Conservation (phyloP, 2,888 invertebrate genomes). For the Agonum fuliginosum region DNA sequence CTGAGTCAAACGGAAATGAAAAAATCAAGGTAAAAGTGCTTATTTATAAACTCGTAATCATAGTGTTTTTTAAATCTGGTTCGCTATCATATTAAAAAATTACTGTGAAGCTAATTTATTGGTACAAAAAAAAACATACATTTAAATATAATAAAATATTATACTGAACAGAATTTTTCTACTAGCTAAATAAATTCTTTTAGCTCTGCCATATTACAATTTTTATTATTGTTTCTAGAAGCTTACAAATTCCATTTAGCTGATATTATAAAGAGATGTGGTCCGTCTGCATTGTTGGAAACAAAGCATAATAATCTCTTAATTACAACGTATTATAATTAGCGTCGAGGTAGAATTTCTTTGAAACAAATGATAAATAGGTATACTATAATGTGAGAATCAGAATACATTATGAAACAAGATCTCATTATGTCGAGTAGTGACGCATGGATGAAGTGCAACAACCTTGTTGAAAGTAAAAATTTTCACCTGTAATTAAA, state of each 20-base stretch:
- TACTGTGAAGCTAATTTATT: too few relatives aligned
- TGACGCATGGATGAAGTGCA: slow-evolving; percentile 23
- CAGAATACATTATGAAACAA: slow-evolving; percentile 30
- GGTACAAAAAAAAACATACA: too few relatives aligned
- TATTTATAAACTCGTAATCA: slow-evolving; percentile 1
- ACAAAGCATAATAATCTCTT: neutral
- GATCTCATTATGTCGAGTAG: slow-evolving; percentile 14
- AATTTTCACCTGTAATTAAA: slow-evolving; percentile 18
- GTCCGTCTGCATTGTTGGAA: slow-evolving; percentile 5
- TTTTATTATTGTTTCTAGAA: too few relatives aligned
- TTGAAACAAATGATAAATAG: slow-evolving; percentile 30
- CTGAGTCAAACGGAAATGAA: slow-evolving; percentile 37
- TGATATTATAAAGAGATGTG: too few relatives aligned
- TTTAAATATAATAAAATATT: too few relatives aligned
- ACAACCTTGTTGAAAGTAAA: slow-evolving; percentile 41
- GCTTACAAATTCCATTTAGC: too few relatives aligned
- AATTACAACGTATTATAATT: slow-evolving; percentile 15
- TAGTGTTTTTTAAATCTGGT: too few relatives aligned
- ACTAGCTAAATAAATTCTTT: too few relatives aligned
- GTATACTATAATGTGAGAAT: slow-evolving; percentile 39
- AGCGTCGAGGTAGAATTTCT: slow-evolving; percentile 22
- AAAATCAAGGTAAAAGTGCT: slow-evolving; percentile 27
- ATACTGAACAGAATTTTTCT: too few relatives aligned
- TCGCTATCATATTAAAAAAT: too few relatives aligned
- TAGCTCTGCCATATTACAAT: too few relatives aligned